Evolutionary conservation across 2,797 vertebrate genomes (phyloP).

Genomic region (Siniperca obscura): DNA sequence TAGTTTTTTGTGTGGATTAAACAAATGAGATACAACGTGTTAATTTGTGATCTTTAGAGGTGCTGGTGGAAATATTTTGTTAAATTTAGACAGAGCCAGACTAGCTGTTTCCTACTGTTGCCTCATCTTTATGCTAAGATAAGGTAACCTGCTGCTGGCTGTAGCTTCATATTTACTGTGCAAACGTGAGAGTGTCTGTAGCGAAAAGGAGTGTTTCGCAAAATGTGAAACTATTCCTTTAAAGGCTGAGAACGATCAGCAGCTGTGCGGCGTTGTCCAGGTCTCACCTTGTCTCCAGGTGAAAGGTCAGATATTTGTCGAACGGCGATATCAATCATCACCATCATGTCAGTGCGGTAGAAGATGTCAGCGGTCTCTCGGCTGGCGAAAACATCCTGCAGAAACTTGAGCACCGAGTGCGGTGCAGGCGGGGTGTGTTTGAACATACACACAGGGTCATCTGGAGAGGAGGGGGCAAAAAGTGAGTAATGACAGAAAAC

Average conservation of each 20-base stretch:
- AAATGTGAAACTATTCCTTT: not conserved
- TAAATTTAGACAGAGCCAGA: not conserved
- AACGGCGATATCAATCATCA: constrained; percentile 97
- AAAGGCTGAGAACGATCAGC: not conserved
- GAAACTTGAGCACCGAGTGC: constrained; percentile 95
- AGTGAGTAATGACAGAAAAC: not conserved
- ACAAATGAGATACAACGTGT: not conserved
- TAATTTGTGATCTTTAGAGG: not conserved
- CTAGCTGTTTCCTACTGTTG: not conserved
- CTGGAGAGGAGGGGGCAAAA: constrained; percentile 71
- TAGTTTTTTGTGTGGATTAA: not conserved
- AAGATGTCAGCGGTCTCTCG: constrained; percentile 91
- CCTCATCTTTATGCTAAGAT: not conserved
- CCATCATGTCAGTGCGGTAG: constrained; percentile 99
- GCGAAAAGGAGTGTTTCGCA: not conserved
- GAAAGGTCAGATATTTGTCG: constrained; percentile 97
- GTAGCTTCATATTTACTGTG: not conserved
- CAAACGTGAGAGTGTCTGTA: not conserved
- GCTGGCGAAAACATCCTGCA: constrained; percentile 94
- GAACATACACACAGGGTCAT: constrained; percentile 96
- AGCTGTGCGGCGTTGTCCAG: not conserved
- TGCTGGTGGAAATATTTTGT: not conserved
- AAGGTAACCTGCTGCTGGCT: not conserved
- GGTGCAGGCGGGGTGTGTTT: constrained; percentile 93
- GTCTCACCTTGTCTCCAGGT: constrained; percentile 92